Evolutionary conservation across 2,888 invertebrate genomes (phyloP).

Genomic region (Troglohyphantes excavatus): DNA sequence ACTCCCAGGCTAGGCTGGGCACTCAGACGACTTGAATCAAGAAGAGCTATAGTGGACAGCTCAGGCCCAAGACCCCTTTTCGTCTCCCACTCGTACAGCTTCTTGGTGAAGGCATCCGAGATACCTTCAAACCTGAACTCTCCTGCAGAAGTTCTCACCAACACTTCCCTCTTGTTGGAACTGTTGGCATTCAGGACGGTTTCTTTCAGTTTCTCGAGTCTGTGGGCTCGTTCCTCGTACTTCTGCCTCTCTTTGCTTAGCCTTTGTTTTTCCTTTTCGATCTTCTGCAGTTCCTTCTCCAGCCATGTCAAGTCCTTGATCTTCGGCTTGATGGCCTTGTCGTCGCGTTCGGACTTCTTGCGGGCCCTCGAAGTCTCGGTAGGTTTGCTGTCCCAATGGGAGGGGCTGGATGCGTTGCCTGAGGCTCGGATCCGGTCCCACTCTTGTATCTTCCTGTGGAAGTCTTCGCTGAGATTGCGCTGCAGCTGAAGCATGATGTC

Average conservation of each 20-base stretch:
- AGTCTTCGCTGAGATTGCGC: slow-evolving; percentile 89
- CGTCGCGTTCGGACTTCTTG: slow-evolving; percentile 67
- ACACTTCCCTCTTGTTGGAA: slow-evolving; percentile 86
- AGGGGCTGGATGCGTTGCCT: not conserved
- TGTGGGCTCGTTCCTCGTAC: slow-evolving; percentile 87
- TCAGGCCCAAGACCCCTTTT: slow-evolving; percentile 92
- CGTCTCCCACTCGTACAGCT: slow-evolving; percentile 95
- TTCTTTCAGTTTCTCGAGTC: slow-evolving; percentile 85
- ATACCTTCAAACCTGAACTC: slow-evolving; percentile 93
- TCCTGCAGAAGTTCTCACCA: slow-evolving; percentile 91
- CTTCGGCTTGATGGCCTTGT: slow-evolving; percentile 59
- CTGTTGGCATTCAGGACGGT: slow-evolving; percentile 84
- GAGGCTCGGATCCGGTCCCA: slow-evolving; percentile 86
- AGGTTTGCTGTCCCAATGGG: slow-evolving; percentile 44
- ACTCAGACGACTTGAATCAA: slow-evolving; percentile 84
- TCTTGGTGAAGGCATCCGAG: slow-evolving; percentile 93
- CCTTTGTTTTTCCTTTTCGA: slow-evolving; percentile 86
- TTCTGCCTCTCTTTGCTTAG: slow-evolving; percentile 86
- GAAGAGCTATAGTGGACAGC: slow-evolving; percentile 90
- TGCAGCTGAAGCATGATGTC: slow-evolving; percentile 83
- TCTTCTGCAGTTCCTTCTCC: slow-evolving; percentile 85
- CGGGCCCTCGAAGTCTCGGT: slow-evolving; percentile 49
- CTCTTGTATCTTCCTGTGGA: slow-evolving; percentile 91
- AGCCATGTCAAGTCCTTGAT: slow-evolving; percentile 84
- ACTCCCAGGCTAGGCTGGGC: slow-evolving; percentile 11